phyloP scores from a whole-genome alignment of 2,888 invertebrate genomes.

The Parapristionchus giblindavisi region DNA sequence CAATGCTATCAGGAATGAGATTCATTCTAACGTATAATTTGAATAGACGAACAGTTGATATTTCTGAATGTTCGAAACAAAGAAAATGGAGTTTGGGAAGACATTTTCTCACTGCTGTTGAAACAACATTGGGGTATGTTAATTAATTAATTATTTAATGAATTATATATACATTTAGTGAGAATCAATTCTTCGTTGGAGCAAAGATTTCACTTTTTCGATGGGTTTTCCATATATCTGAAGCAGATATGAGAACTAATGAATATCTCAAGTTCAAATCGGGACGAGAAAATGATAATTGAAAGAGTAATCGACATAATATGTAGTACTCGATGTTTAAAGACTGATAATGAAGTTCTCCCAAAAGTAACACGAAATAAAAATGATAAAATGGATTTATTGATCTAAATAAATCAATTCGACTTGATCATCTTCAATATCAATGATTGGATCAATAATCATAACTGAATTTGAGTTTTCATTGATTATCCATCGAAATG shows the following conservation, averaged over 20 bases:
- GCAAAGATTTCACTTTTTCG: conserved; percentile 50
- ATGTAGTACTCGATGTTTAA: too few relatives aligned
- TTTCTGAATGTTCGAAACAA: conserved; percentile 39
- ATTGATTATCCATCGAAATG: too few relatives aligned
- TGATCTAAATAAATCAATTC: too few relatives aligned
- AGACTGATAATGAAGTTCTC: too few relatives aligned
- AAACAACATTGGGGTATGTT: conserved; percentile 38
- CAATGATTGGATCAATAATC: too few relatives aligned
- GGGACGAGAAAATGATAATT: conserved; percentile 8
- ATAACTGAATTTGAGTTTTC: too few relatives aligned
- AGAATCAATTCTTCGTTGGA: conserved; percentile 44
- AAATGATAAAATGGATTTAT: too few relatives aligned
- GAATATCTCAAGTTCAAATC: conserved; percentile 53
- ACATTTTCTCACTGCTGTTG: conserved; percentile 50
- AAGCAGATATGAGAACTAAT: conserved; percentile 45
- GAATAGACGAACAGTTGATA: conserved; percentile 41
- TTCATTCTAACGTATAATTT: conserved; percentile 51
- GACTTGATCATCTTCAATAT: too few relatives aligned
- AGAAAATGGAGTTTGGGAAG: conserved; percentile 51
- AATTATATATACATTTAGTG: conserved; percentile 39
- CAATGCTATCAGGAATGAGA: conserved; percentile 42
- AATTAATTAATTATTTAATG: not conserved
- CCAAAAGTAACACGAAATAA: too few relatives aligned
- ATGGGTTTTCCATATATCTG: conserved; percentile 52
- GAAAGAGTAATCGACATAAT: not conserved